Evolutionary conservation across 2,888 invertebrate genomes (phyloP), one percentile per base, ranked within the genome.

Genomic region (Drosophila putrida): DNA sequence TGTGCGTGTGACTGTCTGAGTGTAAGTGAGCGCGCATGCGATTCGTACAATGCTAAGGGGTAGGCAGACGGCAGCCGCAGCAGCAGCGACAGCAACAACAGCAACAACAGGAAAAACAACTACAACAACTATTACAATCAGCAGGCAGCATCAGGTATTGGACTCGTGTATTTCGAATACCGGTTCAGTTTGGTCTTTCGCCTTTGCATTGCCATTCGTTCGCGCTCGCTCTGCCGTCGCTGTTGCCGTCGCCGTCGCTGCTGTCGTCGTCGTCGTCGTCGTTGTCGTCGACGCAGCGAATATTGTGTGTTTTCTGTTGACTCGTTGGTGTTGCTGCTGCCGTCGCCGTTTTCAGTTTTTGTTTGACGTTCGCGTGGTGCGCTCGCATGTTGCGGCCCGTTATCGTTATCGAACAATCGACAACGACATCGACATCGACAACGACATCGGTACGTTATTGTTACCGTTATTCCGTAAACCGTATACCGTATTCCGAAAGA

Each of bases 341-440:
- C 75, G 73, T 64, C 66, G 66, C 53, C 65, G 66, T 78, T 86
- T 80, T 80, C 81, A 83, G 85, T 88, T 77, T 88, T 88, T 76
- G 81, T 83, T 88, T 83, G 85, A 78, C 88, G 85, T 80, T 86
- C 84, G 84, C 82, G 76, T 78, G 76, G 82, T 78, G 74, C 78
- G 84, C 75, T 77, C 68, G 77, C 63, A 60, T 76, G 80, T 69
- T 80, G 77, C 77, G 63, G 69, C 68, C 71, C 75, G 75, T 78
- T 78, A 57, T 63, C 74, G 78, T 74, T 74, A 72, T 77, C 63
- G 2, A 20, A 20, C 20, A 20, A 20, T 20, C 20, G 20, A 20
- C 20, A 20, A 20, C 20, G 53, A 27, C 33, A 50, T 25, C 54
- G 54, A 28, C 31, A 50, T 33, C 68, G 53, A 43, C 20, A 62